Evolutionary conservation across 2,888 invertebrate genomes (phyloP), one percentile per base, ranked within the genome.

Genomic region (Melieria crassipennis): DNA sequence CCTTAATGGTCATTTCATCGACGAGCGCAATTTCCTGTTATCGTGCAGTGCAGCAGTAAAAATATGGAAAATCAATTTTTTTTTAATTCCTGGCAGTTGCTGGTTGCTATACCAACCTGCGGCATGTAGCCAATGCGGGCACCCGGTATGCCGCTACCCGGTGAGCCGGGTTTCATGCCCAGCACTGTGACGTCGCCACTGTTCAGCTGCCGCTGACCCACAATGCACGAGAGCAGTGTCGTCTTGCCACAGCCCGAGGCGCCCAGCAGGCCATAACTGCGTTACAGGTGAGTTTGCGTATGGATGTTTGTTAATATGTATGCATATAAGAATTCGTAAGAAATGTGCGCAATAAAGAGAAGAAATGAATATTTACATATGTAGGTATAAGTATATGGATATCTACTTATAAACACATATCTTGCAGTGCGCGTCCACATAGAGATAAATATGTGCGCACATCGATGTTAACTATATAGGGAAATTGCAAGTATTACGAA

Each of bases 231-330:
- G 7, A 97, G 88, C 4, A 97, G 87, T 0, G 97, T 96, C 0
- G 96, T 96, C 84, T 96, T 97, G 5, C 95, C 95, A 82, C 96
- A 96, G 6, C 96, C 96, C 78, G 95, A 95, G 0, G 96, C 93
- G 1, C 96, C 97, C 30, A 97, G 88, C 7, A 97, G 89, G 46
- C 96, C 96, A 84, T 96, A 97, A 80, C 94, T 94, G 65, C 13
- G 65, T 52, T 52, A 13, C 7, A 11, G 13, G 11, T 6, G n/a
- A 52, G n/a, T n/a, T 1, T 52, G 52, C 52, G 11, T n/a, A 7
- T 52, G 5, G 13, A 52, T n/a, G 10, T 7, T 5, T 7, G 11
- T 13, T 5, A 5, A 11, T n/a, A 52, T 52, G 7, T 52, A 50
- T 7, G 11, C 1, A 2, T 52, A 52, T 7, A 7, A 11, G 52